Base-by-base conservation (phyloP, 2,113 vertebrate genomes). In the Rissa tridactyla region DNA sequence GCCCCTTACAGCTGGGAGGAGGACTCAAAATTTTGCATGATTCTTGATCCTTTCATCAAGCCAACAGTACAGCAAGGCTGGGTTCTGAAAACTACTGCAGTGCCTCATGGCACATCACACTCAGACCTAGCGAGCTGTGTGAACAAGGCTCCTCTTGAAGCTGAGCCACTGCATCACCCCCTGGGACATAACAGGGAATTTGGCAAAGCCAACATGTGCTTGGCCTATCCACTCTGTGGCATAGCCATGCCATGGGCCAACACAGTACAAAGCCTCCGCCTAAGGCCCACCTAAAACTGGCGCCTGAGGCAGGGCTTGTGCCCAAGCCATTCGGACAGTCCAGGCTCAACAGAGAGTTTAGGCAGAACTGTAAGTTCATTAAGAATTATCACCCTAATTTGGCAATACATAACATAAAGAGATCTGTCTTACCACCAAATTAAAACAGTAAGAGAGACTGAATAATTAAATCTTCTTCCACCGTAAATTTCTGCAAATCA, bases 61-160 rank as follows among this genome's bases (percentile, higher is more conserved):
- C 36, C 1, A 2, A 38, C 10, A 34, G 14, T 30, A n/a, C 29
- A 76, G 38, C 38, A 60, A 0, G 1, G 25, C 25, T n/a, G 21
- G 21, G 29, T 92, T 54, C 65, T 3, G 2, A 42, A 69, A 90
- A 25, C 15, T n/a, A 18, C 20, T 2, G 0, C 15, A 7, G n/a
- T 36, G 7, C 54, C 19, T 51, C 68, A 21, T 4, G 54, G 54
- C 60, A 73, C 32, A n/a, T 61, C 49, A 12, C 34, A 17, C 42
- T 40, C 34, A 46, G 55, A 64, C 25, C 8, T 34, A 40, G 13
- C 1, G 1, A 76, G 27, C 27, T 38, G 15, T 2, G 1, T 3
- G 3, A 86, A 49, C 12, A 51, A 64, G n/a, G n/a, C 29, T 90
- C 38, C 26, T 79, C 42, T 72, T 32, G 19, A 68, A 82, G 23